These are phyloP conservation scores for Syngnathoides biaculeatus DNA, from an alignment of 2,113 vertebrate genomes.

Conservation along the genomic window DNA sequence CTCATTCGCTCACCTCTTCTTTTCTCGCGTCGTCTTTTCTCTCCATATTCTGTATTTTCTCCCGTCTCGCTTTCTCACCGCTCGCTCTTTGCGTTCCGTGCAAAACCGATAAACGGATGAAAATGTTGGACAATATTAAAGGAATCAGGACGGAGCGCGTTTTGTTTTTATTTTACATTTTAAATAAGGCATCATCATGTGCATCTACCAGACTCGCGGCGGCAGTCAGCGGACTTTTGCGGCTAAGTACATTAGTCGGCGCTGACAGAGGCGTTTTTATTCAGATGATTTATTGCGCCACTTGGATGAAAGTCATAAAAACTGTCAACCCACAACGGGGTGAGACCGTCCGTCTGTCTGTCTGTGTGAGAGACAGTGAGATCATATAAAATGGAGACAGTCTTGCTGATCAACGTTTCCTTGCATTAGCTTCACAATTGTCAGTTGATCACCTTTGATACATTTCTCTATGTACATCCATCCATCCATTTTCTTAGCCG, in stretches of 20 bases:
- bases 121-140: background rate
- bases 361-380: too few species aligned
- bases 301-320: background rate
- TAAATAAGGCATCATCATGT: background rate
- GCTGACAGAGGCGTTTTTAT: background rate
- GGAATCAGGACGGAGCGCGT: background rate
- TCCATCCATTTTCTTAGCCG: too few species aligned
- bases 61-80: background rate
- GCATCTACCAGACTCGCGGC: background rate
- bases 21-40: background rate
- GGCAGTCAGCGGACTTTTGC: background rate
- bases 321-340: background rate
- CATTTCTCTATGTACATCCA: too few species aligned
- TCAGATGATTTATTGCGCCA: background rate
- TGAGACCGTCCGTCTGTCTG: slow-evolving; percentile 1
- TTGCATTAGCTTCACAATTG: too few species aligned
- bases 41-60: background rate
- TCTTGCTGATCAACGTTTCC: background rate
- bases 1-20: too few species aligned
- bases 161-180: too few species aligned
- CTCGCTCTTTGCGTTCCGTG: background rate
- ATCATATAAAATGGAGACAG: background rate
- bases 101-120: background rate
- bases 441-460: too few species aligned
- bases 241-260: background rate